Conservation (phyloP, 1,140 invertebrate species). For the Calycopis cecrops region DNA sequence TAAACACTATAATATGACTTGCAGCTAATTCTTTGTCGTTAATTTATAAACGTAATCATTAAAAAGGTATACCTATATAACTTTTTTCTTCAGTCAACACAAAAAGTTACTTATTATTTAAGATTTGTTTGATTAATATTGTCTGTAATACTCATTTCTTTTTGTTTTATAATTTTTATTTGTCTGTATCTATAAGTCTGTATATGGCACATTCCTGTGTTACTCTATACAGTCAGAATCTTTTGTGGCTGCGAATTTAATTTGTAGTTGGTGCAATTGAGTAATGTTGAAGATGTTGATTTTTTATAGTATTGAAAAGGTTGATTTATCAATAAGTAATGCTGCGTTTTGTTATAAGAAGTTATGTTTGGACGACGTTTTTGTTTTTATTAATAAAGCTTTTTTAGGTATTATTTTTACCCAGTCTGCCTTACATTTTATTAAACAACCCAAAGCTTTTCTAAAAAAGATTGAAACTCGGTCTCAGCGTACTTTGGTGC, state of each 20-base stretch:
- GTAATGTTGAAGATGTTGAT: conserved; percentile 11
- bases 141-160: conserved; percentile 20
- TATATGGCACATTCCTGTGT: conserved; percentile 3
- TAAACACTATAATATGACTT: neutral
- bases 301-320: conserved; percentile 10
- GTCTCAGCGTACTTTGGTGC: too few species aligned
- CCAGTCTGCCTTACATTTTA: too few species aligned
- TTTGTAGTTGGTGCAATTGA: too few species aligned
- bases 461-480: too few species aligned
- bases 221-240: neutral
- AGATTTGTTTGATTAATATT: conserved; percentile 3
- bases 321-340: conserved; percentile 11
- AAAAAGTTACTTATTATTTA: conserved; percentile 4
- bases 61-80: too few species aligned
- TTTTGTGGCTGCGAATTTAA: neutral
- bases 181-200: too few species aligned
- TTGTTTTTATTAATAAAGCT: conserved; percentile 25
- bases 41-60: neutral
- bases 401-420: conserved; percentile 17
- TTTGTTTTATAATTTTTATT: conserved; percentile 3
- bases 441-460: too few species aligned
- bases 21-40: neutral
- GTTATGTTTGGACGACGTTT: conserved; percentile 23
- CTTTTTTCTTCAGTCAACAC: neutral
- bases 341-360: conserved; percentile 10